Evolutionary conservation across 2,888 invertebrate genomes (phyloP), one percentile per base, ranked within the genome.

Genomic region (Xanthia icteritia): DNA sequence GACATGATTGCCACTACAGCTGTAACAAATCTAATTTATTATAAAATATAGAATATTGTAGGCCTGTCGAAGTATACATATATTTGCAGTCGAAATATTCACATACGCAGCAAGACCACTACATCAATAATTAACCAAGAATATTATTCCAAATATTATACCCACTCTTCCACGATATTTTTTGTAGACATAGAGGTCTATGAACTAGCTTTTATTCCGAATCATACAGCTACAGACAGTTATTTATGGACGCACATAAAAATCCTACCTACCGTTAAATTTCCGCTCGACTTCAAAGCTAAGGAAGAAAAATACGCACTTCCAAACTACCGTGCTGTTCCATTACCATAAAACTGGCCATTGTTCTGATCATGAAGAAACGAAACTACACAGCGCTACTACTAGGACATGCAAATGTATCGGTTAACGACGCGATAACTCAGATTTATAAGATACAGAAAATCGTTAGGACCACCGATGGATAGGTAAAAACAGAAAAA

Each of bases 401-500:
- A 66, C 66, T 67, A 79, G 76, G 73, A 80, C 82, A 87, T 88
- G 86, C 83, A 88, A 87, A 88, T 84, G 74, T 80, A 69, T 69
- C 42, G 66, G 74, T 81, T 88, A 88, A 88, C 83, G 84, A 82
- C 68, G 79, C 86, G 85, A 85, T 88, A 88, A 87, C 83, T 85
- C 86, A 84, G 79, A 86, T 86, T 82, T 85, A 86, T 86, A 84
- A 85, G 87, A 87, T 82, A 88, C 86, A 87, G 80, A 87, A 79
- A 80, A 86, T 79, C 87, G 75, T 88, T 83, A 87, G 79, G 76
- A 76, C 64, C 76, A 76, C 77, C 79, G 85, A 86, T 87, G 81
- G 88, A 83, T 88, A 88, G 88, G 82, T 88, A 88, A 81, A 82
- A 86, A 82, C 87, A 84, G 84, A 84, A 84, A 87, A 83, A 85